Conservation (phyloP, 2,113 vertebrate genomes). For the Himantopus leucocephalus region DNA sequence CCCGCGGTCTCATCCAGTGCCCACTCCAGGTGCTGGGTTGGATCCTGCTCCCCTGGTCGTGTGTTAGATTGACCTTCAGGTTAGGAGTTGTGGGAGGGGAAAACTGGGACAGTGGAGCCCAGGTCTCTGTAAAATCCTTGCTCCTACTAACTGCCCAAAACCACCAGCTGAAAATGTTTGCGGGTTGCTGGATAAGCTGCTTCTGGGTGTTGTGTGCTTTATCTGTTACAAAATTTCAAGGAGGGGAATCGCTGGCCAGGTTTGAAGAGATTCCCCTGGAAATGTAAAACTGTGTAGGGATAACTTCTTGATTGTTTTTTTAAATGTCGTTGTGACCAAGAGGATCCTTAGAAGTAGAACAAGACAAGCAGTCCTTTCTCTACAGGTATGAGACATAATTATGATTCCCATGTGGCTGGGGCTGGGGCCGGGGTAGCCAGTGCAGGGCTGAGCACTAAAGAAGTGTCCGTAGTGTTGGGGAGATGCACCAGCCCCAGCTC, state of each 20-base stretch:
- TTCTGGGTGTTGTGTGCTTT: background rate
- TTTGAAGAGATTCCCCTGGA: background rate
- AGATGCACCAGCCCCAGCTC: background rate
- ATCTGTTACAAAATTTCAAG: background rate
- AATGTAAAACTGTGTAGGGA: background rate
- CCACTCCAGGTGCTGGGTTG: background rate
- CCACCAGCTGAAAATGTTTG: background rate
- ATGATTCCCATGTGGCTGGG: background rate
- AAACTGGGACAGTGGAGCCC: background rate
- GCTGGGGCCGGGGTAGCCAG: fast-evolving
- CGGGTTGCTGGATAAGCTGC: background rate
- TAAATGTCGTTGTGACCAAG: fast-evolving
- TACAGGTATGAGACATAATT: background rate
- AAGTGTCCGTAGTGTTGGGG: background rate
- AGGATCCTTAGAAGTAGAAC: background rate
- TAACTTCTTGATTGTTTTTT: background rate
- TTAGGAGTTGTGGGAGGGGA: background rate
- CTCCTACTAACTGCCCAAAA: background rate
- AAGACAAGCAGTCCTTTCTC: background rate
- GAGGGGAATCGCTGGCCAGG: background rate
- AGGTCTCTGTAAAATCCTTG: background rate
- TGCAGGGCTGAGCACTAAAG: background rate
- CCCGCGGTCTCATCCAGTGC: background rate
- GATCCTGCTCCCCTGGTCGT: background rate
- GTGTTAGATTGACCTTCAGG: background rate